These are phyloP conservation scores for Ammodytes dubius DNA, from an alignment of 2,113 vertebrate genomes.

Conservation along the genomic window DNA sequence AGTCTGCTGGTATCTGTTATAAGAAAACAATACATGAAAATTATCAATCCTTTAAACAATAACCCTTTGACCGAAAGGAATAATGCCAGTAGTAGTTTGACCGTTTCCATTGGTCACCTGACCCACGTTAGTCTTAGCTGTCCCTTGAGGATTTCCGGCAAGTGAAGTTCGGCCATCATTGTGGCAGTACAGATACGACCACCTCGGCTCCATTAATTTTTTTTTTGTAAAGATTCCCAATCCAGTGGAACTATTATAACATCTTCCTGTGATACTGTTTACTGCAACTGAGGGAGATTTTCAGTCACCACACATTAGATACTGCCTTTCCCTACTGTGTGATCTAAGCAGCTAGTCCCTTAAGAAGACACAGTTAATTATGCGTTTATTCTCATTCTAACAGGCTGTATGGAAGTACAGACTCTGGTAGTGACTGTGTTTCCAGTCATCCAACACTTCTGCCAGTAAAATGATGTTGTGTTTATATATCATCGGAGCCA, in stretches of 20 bases:
- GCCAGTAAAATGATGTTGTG: constrained; percentile 43
- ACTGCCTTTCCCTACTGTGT: not conserved
- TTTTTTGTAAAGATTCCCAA: not conserved
- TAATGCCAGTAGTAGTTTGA: not conserved
- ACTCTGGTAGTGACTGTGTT: constrained; percentile 42
- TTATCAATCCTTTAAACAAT: not conserved
- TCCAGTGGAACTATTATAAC: not conserved
- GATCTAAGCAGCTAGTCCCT: constrained; percentile 11
- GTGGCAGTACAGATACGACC: not conserved
- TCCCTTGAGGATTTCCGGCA: not conserved
- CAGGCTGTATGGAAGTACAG: constrained; percentile 24
- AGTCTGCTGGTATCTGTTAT: not conserved
- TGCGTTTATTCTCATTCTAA: constrained; percentile 18
- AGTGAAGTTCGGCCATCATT: not conserved
- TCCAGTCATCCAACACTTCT: constrained; percentile 34
- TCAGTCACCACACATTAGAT: not conserved
- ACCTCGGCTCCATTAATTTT: not conserved
- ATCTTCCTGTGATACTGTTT: not conserved
- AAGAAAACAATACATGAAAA: not conserved
- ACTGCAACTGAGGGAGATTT: not conserved
- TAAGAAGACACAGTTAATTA: not conserved
- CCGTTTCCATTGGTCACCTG: not conserved
- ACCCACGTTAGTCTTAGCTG: not conserved
- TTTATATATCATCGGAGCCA: constrained; percentile 23
- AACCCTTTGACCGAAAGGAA: not conserved